A percentile compares a stretch with the other conserved stretches of the same genome.
These are phyloP conservation scores for Amphiprion percula DNA, from an alignment of 2,113 vertebrate genomes.

Conservation along the genomic window DNA sequence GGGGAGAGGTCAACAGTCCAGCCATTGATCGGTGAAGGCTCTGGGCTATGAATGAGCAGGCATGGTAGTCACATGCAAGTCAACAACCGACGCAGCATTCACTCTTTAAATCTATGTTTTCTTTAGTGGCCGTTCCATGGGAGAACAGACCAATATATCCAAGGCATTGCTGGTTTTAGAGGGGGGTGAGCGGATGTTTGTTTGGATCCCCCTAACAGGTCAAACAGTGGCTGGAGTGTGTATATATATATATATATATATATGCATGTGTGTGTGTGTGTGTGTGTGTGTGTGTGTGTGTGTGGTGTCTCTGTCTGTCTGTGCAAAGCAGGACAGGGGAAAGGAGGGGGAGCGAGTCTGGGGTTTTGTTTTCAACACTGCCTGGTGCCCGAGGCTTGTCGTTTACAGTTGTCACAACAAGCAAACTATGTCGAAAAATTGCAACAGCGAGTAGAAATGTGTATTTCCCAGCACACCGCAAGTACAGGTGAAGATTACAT, in stretches of 20 bases:
- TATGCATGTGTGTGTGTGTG: too few species aligned
- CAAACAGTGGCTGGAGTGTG: slow-evolving; percentile 59
- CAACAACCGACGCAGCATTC: slow-evolving; percentile 34
- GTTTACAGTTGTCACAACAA: slow-evolving; percentile 72
- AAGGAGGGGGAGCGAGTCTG: slow-evolving; percentile 31
- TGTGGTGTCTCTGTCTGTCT: slow-evolving; percentile 45
- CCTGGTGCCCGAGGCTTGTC: slow-evolving; percentile 52
- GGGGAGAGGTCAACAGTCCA: slow-evolving; percentile 79
- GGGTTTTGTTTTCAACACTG: slow-evolving; percentile 48
- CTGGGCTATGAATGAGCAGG: slow-evolving; percentile 48
- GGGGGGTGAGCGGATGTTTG: slow-evolving; percentile 60
- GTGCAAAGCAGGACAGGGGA: slow-evolving; percentile 29
- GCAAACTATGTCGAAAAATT: slow-evolving; percentile 49
- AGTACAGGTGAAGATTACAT: slow-evolving; percentile 50
- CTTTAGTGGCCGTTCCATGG: slow-evolving; percentile 49
- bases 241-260: background rate
- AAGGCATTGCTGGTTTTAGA: slow-evolving; percentile 39
- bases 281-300: slow-evolving; percentile 4
- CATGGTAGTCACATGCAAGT: slow-evolving; percentile 53
- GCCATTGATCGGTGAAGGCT: slow-evolving; percentile 72
- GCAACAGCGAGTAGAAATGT: slow-evolving; percentile 20
- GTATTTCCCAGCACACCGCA: slow-evolving; percentile 9
- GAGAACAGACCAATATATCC: slow-evolving; percentile 53
- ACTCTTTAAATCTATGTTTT: slow-evolving; percentile 48
- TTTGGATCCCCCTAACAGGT: slow-evolving; percentile 68